These are phyloP conservation scores for Dipodomys stephensi DNA, from an alignment of 2,113 vertebrate species.

Conservation along the genomic window DNA sequence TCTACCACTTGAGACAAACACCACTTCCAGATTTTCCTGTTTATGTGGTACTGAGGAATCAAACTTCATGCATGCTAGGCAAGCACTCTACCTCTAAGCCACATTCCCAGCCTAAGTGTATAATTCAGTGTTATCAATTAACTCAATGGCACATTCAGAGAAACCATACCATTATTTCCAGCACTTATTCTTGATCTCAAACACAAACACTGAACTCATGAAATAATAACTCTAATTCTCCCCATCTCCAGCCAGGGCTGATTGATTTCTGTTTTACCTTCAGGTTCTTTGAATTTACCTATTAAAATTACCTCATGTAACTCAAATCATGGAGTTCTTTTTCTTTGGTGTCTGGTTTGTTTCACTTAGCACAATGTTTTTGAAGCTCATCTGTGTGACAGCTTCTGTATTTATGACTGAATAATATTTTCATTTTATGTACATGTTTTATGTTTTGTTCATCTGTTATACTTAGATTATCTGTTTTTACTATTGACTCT, in stretches of 20 bases:
- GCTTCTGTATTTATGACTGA: background rate
- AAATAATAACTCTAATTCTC: background rate
- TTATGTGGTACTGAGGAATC: too few relatives aligned
- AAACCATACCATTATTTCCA: background rate
- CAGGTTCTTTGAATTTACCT: background rate
- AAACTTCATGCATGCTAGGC: too few relatives aligned
- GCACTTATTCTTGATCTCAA: background rate
- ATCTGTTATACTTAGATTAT: background rate
- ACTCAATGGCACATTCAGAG: too few relatives aligned
- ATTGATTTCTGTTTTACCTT: background rate
- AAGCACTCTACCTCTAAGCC: too few relatives aligned
- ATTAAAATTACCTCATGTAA: background rate
- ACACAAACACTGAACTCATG: background rate
- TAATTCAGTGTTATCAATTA: background rate
- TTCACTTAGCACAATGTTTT: conserved; percentile 17
- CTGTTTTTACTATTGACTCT: background rate
- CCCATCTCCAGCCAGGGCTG: background rate
- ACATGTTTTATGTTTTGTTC: background rate
- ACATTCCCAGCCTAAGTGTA: too few relatives aligned
- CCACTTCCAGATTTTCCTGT: too few relatives aligned
- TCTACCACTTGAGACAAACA: too few relatives aligned
- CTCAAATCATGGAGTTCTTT: background rate
- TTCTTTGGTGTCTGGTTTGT: conserved; percentile 36
- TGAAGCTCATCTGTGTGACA: background rate
- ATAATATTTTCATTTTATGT: background rate